Conservation (phyloP, 2,113 vertebrate genomes). For the Hassar affinis region DNA sequence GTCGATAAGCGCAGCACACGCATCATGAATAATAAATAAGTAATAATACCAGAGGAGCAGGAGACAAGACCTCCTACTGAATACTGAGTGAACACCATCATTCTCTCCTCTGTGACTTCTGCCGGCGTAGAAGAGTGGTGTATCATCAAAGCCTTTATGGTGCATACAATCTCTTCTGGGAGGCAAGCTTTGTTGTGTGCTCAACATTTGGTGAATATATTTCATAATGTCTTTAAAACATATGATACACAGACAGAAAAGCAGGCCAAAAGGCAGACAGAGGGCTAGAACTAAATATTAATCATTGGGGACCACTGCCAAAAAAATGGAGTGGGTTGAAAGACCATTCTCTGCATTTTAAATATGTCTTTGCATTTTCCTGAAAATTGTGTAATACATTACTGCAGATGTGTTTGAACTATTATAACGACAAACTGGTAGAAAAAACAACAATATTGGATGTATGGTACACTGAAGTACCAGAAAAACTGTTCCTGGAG, state of each 20-base stretch:
- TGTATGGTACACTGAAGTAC: too few species aligned
- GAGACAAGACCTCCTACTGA: slow-evolving; percentile 47
- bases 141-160: slow-evolving; percentile 45
- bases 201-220: slow-evolving; percentile 32
- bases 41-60: slow-evolving; percentile 53
- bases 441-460: neutral
- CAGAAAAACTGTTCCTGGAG: too few species aligned
- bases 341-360: neutral
- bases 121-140: slow-evolving; percentile 4
- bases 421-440: neutral
- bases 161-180: slow-evolving; percentile 36
- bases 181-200: slow-evolving; percentile 45
- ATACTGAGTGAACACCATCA: slow-evolving; percentile 44
- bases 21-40: slow-evolving; percentile 57
- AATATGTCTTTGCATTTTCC: neutral
- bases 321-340: neutral
- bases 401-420: too few species aligned
- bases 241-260: slow-evolving; percentile 15
- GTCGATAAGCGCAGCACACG: slow-evolving; percentile 28
- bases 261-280: slow-evolving; percentile 11
- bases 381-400: neutral
- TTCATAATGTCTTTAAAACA: slow-evolving; percentile 17
- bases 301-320: neutral
- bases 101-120: slow-evolving; percentile 7
- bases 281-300: neutral